These are phyloP conservation scores for Hybognathus amarus DNA, from an alignment of 2,797 vertebrate species.

Conservation along the genomic window DNA sequence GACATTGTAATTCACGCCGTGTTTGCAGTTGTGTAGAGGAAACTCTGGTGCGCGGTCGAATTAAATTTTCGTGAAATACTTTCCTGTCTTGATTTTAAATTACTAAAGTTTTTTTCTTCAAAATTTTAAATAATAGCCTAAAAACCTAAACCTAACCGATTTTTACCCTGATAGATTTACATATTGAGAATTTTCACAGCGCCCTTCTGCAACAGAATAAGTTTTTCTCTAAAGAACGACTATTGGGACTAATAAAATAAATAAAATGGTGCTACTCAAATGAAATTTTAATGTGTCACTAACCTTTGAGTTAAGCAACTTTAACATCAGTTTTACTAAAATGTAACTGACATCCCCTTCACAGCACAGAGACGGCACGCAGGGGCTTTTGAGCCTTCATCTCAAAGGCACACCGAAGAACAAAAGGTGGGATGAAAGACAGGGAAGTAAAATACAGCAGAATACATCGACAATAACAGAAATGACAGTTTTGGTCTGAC, in stretches of 20 bases:
- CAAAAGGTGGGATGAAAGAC: conserved; percentile 41
- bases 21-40: too few relatives aligned
- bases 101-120: too few relatives aligned
- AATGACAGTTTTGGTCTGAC: conserved; percentile 17
- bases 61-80: too few relatives aligned
- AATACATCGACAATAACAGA: not conserved
- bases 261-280: conserved; percentile 22
- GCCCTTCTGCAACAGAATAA: not conserved
- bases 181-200: not conserved
- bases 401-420: conserved; percentile 45
- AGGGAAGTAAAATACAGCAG: conserved; percentile 18
- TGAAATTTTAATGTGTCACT: conserved; percentile 47
- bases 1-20: not conserved
- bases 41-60: too few relatives aligned
- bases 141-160: not conserved
- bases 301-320: conserved; percentile 44
- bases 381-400: conserved; percentile 48
- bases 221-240: not conserved
- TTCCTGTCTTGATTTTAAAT: too few relatives aligned
- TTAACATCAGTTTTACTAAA: conserved; percentile 45
- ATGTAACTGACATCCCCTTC: conserved; percentile 46
- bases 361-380: conserved; percentile 29
- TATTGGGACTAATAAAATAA: conserved; percentile 23
- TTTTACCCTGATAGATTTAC: not conserved
- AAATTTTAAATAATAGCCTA: not conserved